Base-by-base conservation (phyloP, 2,888 invertebrate genomes). In the Buathra laborator region DNA sequence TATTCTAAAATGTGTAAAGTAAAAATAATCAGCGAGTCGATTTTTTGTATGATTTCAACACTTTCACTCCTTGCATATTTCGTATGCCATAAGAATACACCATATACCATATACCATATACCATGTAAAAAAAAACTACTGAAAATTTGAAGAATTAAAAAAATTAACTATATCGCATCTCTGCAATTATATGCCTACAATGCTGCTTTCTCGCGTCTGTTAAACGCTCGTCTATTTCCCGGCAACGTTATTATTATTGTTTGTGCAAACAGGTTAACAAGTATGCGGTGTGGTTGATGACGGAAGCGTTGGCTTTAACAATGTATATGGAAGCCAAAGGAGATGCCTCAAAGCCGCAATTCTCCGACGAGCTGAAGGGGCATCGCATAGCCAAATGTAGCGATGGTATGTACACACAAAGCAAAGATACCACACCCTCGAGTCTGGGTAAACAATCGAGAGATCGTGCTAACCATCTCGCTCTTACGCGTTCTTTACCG, bases 191-290 rank as follows among this genome's bases (percentile, higher is more conserved):
- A 19, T 56, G 56, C 10, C 56, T 10, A 10, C 1, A 19, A 24
- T 19, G 19, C 24, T 56, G 43, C n/a, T 43, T 72, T 56, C 43
- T 56, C 56, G 9, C 43, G 71, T 12, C 14, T 12, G 53, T 24
- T 24, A 37, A 56, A 72, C 56, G 19, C 44, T 56, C 71, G 19
- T 24, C 56, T 74, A 62, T 72, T 62, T 44, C 59, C 46, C 29
- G n/a, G 44, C 72, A 14, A 19, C 16, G 72, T 29, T n/a, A 10
- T n/a, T 71, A 44, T 46, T 79, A 83, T 83, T 85, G 85, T 83
- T 79, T 85, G 74, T 66, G 83, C 78, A 85, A 85, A 85, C 85
- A 85, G 37, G 70, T 64, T 83, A 85, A 85, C 85, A 79, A 85
- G 85, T 64, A 64, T 70, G 72, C 51, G 19, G 37, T 67, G 85